These are phyloP conservation scores for Galbula dea DNA, from an alignment of 2,113 vertebrate genomes.

Conservation along the genomic window DNA sequence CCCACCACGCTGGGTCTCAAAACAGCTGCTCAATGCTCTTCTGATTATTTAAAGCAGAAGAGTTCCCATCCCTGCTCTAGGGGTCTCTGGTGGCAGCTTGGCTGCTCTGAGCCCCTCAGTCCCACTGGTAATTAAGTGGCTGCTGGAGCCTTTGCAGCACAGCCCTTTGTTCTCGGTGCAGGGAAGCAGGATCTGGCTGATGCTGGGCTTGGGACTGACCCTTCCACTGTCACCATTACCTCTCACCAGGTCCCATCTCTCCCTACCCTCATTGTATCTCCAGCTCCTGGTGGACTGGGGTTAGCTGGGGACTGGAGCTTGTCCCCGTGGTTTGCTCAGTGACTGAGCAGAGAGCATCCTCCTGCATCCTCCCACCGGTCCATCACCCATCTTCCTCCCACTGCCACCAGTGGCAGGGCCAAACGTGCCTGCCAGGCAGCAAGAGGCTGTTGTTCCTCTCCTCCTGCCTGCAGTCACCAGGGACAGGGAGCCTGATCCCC, in stretches of 20 bases:
- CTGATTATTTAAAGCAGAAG: no score
- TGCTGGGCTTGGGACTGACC: not conserved
- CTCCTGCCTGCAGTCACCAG: not conserved
- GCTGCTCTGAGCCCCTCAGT: not conserved
- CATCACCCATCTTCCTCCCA: not conserved
- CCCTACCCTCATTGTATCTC: not conserved
- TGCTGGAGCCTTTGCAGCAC: not conserved
- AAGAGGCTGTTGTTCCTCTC: not conserved
- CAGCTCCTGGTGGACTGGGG: not conserved
- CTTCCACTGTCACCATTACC: not conserved
- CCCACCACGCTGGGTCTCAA: fast-evolving
- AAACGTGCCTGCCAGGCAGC: not conserved
- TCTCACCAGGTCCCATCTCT: not conserved
- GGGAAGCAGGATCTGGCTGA: not conserved
- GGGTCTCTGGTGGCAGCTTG: not conserved
- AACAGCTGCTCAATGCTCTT: not conserved
- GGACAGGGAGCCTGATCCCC: not conserved
- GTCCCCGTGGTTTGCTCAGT: fast-evolving
- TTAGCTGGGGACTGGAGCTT: not conserved
- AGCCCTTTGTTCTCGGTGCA: slow-evolving; percentile 15
- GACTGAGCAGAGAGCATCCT: not conserved
- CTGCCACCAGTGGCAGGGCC: not conserved
- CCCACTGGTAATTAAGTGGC: not conserved
- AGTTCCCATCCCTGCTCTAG: not conserved
- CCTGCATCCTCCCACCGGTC: not conserved